Base-by-base conservation (phyloP, 2,888 invertebrate species). In the Synergus laeviventris region DNA sequence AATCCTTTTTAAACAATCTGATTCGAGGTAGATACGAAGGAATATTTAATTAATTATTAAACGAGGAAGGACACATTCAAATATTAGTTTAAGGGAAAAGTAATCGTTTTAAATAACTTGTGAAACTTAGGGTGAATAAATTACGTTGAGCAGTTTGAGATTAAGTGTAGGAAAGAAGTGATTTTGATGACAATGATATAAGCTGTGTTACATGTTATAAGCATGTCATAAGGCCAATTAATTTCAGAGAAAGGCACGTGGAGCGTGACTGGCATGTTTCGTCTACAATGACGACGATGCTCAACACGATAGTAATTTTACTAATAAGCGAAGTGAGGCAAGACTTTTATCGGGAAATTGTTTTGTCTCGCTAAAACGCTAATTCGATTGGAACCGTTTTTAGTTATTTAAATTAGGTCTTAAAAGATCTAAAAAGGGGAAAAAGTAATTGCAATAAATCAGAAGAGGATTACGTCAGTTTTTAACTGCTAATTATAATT, bases 191-290 rank as follows among this genome's bases (percentile, higher is more conserved):
- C 24, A 66, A 24, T 64, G 42, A 24, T 64, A 64, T 21, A 64
- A 38, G 64, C 21, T 64, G 39, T 42, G 38, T 64, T 39, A 39
- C 16, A 42, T 42, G 16, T 64, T 39, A 39, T 24, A 42, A 16
- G 8, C 16, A 42, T 16, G 7, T 45, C 45, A 45, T 66, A 66
- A 24, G 24, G 8, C 4, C 8, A 66, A 66, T 45, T 45, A 66
- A 66, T 66, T 64, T 64, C 21, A 38, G 18, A 64, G 21, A 21
- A 64, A 36, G 18, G 36, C 18, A 21, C 42, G 39, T 21, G 64
- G 18, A 39, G 76, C 66, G 79, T 81, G 78, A 77, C 77, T 77
- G 77, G 74, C 73, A 70, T 77, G 81, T 73, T 31, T 74, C 76
- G 45, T 74, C 77, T 60, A 81, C 73, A 76, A 60, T 74, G 18